Percentiles rank a stretch among this genome's conserved stretches.
Evolutionary conservation across 1,140 invertebrate species (phyloP).

Genomic region (Colletes gigas): DNA sequence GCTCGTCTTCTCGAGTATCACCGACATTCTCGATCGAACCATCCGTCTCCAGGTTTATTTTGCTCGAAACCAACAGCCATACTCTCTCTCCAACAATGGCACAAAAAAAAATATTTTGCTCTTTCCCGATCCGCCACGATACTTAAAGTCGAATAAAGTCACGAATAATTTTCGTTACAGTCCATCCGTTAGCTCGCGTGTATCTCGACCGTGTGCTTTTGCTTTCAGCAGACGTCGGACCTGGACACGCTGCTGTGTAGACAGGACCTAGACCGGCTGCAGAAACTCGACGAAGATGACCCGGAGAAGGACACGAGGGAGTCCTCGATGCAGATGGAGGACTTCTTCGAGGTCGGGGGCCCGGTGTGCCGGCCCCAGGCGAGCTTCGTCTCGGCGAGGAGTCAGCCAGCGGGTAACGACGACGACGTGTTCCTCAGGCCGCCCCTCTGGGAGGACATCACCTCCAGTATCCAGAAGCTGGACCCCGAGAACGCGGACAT

Average conservation of each 20-base stretch:
- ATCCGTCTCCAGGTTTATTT: neutral
- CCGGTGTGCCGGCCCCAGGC: constrained; percentile 74
- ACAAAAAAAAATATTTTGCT: too few species aligned
- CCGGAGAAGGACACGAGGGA: constrained; percentile 82
- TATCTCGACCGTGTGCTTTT: constrained; percentile 33
- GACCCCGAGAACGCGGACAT: constrained; percentile 94
- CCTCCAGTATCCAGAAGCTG: constrained; percentile 92
- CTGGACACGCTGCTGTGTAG: constrained; percentile 84
- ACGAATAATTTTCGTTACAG: too few species aligned
- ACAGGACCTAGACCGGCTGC: constrained; percentile 82
- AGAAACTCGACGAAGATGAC: constrained; percentile 82
- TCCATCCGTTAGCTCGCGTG: neutral
- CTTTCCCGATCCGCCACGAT: too few species aligned
- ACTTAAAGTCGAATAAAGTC: too few species aligned
- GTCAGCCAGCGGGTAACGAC: constrained; percentile 80
- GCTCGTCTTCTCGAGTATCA: neutral
- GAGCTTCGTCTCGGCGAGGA: constrained; percentile 82
- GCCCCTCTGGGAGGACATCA: constrained; percentile 93
- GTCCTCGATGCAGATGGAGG: constrained; percentile 83
- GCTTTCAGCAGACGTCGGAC: constrained; percentile 83
- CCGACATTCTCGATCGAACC: constrained; percentile 3
- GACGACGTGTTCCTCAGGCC: constrained; percentile 92
- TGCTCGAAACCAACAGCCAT: too few species aligned
- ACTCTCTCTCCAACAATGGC: too few species aligned
- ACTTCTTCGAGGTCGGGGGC: constrained; percentile 84